Evolutionary conservation across 2,113 vertebrate species (phyloP), one percentile per base, ranked within the genome.

Genomic region (Eudyptes chrysolophus): DNA sequence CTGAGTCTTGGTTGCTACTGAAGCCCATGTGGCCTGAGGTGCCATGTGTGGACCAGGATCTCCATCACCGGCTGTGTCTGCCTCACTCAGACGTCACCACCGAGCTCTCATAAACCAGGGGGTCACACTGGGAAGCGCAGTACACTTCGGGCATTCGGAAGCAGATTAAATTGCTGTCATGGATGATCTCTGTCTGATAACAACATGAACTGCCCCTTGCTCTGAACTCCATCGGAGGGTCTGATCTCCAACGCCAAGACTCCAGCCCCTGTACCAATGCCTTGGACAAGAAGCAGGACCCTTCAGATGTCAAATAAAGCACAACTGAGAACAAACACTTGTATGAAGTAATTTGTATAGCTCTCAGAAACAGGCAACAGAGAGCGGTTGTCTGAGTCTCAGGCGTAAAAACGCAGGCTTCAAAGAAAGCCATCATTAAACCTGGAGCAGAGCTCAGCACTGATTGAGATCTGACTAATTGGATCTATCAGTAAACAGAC

Each of bases 391-490:
- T 74, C 66, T 7, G 42, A 49, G 46, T 16, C 69, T 40, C 61
- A 70, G 46, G 40, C 4, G 5, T 6, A 42, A 62, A 2, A 42
- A 44, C 7, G 6, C 69, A 60, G 57, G 57, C 77, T 89, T 88
- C 80, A 87, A 81, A 95, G 78, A 10, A 26, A 92, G 48, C 16
- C 71, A 38, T 71, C 74, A 20, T 76, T 65, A 95, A 81, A 85
- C 34, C 72, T 6, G 32, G 72, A 76, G 54, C 48, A 3, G 3
- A 22, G 77, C 81, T n/a, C 10, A 16, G 57, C 58, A 13, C 36
- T 72, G 88, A 96, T 49, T 94, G 91, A 85, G 75, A 71, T 57
- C 51, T 68, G 32, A 26, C 83, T 95, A 93, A 94, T 86, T 90
- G 86, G 93, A 32, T 55, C 87, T 75, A 15, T 6, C 17, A 29